Conservation (phyloP, 2,888 invertebrate genomes). For the Hybos culiciformis region DNA sequence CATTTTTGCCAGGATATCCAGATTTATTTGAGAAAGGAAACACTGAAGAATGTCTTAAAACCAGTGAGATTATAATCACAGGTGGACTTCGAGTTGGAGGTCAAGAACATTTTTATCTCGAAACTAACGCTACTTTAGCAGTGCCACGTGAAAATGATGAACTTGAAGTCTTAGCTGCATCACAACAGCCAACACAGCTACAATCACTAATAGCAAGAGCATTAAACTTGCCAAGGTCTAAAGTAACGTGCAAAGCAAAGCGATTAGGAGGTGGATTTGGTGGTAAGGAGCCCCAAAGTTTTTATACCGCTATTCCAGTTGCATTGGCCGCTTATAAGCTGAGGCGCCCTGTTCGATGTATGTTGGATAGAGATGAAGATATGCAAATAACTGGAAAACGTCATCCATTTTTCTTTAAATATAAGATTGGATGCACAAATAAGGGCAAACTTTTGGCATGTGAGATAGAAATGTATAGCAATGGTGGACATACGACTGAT, state of each 20-base stretch:
- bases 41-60: conserved; percentile 48
- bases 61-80: conserved; percentile 59
- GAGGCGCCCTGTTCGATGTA: conserved; percentile 65
- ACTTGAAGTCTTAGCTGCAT: conserved; percentile 68
- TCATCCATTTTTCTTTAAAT: conserved; percentile 77
- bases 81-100: conserved; percentile 72
- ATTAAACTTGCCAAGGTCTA: conserved; percentile 57
- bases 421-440: conserved; percentile 66
- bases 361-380: conserved; percentile 89
- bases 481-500: conserved; percentile 73
- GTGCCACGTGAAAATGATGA: conserved; percentile 71
- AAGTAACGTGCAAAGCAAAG: conserved; percentile 64
- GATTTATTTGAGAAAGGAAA: conserved; percentile 51
- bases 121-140: conserved; percentile 63
- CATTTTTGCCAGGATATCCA: conserved; percentile 50
- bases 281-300: conserved; percentile 75
- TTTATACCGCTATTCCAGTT: conserved; percentile 53
- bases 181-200: conserved; percentile 70
- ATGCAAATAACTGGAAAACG: conserved; percentile 80
- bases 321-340: conserved; percentile 71
- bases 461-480: conserved; percentile 60
- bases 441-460: conserved; percentile 63
- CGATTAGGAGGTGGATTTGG: conserved; percentile 93
- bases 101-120: conserved; percentile 95
- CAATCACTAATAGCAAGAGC: conserved; percentile 55